phyloP scores from a whole-genome alignment of 2,888 invertebrate genomes.

The Druceiella hillmani region DNA sequence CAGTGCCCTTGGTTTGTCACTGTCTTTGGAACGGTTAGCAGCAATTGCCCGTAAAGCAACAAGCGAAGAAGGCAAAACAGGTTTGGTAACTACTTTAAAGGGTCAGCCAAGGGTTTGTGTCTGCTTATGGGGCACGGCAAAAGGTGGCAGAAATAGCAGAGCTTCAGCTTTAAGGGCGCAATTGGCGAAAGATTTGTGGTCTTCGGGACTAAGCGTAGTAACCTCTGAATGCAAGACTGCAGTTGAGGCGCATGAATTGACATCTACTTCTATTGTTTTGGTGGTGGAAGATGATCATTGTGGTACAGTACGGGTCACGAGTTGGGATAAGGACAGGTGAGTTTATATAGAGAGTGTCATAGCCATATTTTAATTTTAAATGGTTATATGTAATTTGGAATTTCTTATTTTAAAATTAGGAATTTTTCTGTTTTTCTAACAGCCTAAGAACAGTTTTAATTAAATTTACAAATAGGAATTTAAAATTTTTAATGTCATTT shows the following conservation, averaged over 20 bases:
- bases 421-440: no score
- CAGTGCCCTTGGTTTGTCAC: slow-evolving; percentile 74
- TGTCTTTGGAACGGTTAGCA: slow-evolving; percentile 74
- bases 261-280: slow-evolving; percentile 59
- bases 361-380: no score
- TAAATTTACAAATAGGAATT: no score
- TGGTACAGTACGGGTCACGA: slow-evolving; percentile 49
- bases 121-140: slow-evolving; percentile 33
- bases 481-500: no score
- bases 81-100: no score
- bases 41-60: no score
- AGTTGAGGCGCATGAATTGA: slow-evolving; percentile 61
- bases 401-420: no score
- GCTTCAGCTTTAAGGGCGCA: slow-evolving; percentile 30
- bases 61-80: no score
- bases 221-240: slow-evolving; percentile 54
- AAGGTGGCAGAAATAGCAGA: slow-evolving; percentile 29
- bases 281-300: slow-evolving; percentile 53
- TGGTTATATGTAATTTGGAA: no score
- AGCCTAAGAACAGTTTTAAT: no score
- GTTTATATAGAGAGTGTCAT: no score
- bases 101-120: slow-evolving; percentile 29
- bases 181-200: slow-evolving; percentile 58
- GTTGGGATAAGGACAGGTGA: slow-evolving; percentile 59
- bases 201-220: slow-evolving; percentile 59